Evolutionary conservation across 2,113 vertebrate genomes (phyloP).

Genomic region (Oceanites oceanicus): DNA sequence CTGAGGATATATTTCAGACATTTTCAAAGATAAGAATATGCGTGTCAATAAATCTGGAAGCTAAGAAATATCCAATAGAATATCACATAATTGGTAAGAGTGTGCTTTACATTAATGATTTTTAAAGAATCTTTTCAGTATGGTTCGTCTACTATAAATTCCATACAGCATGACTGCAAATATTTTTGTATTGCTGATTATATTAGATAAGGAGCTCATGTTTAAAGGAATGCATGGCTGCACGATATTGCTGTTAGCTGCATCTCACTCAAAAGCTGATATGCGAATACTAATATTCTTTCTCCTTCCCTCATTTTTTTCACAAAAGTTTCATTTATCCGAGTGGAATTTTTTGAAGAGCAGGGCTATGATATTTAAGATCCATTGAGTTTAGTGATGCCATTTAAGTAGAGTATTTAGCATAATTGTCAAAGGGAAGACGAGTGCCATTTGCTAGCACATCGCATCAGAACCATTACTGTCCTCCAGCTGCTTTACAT

Average conservation of each 20-base stretch:
- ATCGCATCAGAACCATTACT: background rate
- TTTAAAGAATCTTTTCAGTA: background rate
- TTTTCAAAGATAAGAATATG: background rate
- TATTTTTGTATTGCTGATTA: background rate
- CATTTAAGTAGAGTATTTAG: background rate
- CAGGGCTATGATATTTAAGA: background rate
- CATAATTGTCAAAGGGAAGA: background rate
- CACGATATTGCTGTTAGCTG: background rate
- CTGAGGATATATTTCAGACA: background rate
- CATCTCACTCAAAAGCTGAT: background rate
- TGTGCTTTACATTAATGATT: background rate
- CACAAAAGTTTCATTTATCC: background rate
- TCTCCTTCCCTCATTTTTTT: background rate
- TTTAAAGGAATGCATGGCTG: accelerated
- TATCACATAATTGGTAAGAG: background rate
- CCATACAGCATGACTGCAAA: background rate
- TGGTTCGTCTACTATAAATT: background rate
- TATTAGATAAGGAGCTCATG: background rate
- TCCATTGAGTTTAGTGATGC: background rate
- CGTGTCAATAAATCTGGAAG: background rate
- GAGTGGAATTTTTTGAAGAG: background rate
- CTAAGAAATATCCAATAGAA: background rate
- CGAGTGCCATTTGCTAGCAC: background rate
- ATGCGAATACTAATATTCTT: background rate
- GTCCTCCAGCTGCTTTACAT: background rate